Evolutionary conservation across 2,113 vertebrate species (phyloP), one percentile per base, ranked within the genome.

Genomic region (Mirza zaza): DNA sequence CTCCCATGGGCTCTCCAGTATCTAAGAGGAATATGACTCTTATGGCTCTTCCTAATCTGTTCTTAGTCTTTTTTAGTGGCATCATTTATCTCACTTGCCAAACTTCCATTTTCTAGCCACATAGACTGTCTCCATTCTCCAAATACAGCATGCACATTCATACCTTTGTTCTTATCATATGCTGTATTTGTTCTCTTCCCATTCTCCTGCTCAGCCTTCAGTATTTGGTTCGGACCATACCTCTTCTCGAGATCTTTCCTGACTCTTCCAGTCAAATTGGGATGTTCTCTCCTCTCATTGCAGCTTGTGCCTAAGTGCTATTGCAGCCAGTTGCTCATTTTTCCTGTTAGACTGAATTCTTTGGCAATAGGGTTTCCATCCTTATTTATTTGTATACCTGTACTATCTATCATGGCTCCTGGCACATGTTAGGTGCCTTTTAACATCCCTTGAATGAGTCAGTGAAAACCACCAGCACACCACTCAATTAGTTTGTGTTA

Each of bases 241-340:
- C 25, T 91, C 32, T 32, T 14, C 52, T 75, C 6, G 2, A 76
- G 36, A 29, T 67, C 42, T 52, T 55, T 42, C 57, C 45, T 48
- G 11, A 15, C 25, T 73, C 27, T 13, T 57, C 50, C 23, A 13
- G 12, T 65, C 34, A 65, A 36, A 12, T n/a, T 34, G 48, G 76
- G 67, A 29, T n/a, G 29, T 0, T 39, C 36, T 15, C 7, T 73
- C n/a, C 39, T 59, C 4, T 70, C 4, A 4, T 39, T 2, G 1
- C 29, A 67, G 42, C 48, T 70, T 45, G 17, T 70, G 36, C n/a
- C 20, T 80, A 23, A 48, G 23, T 68, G 52, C 80, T 83, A 4
- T 68, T 25, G 13, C 9, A 23, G 59, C 83, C 32, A 55, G 42
- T 57, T 71, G 25, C 20, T 80, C 1, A 70, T 76, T 67, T 87